Percentiles rank a stretch among this genome's conserved stretches.
Evolutionary conservation across 2,113 vertebrate species (phyloP).

Genomic region (Phalacrocorax carbo): DNA sequence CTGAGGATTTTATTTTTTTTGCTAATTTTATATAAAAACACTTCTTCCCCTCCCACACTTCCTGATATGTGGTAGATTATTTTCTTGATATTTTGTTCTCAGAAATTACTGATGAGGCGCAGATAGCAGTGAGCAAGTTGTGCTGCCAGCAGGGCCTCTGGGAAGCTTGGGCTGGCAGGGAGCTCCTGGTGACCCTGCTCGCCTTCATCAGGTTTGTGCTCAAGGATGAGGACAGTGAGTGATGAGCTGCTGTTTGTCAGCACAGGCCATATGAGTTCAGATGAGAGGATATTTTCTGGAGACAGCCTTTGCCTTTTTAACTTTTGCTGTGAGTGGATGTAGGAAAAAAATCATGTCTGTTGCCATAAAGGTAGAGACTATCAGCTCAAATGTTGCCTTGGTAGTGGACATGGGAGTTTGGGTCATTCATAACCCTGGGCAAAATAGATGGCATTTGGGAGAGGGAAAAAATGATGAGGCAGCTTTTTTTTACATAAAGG

Average conservation of each 20-base stretch:
- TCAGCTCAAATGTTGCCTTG: background rate
- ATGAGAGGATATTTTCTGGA: background rate
- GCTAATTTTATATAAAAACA: background rate
- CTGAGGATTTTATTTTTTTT: background rate
- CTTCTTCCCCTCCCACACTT: background rate
- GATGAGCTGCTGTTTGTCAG: background rate
- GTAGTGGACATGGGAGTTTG: background rate
- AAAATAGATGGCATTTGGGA: background rate
- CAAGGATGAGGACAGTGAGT: background rate
- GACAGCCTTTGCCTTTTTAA: background rate
- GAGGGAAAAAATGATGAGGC: background rate
- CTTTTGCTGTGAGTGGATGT: background rate
- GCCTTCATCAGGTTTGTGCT: background rate
- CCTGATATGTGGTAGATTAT: background rate
- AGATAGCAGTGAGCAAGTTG: background rate
- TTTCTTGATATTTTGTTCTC: background rate
- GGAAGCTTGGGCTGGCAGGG: background rate
- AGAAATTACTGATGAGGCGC: background rate
- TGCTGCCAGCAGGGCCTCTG: background rate
- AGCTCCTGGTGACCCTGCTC: background rate
- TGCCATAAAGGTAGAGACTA: background rate
- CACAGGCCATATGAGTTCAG: background rate
- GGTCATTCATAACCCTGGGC: background rate
- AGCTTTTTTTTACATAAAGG: background rate
- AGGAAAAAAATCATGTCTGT: background rate